phyloP scores from a whole-genome alignment of 1,140 invertebrate species.

The Dendrolimus kikuchii region DNA sequence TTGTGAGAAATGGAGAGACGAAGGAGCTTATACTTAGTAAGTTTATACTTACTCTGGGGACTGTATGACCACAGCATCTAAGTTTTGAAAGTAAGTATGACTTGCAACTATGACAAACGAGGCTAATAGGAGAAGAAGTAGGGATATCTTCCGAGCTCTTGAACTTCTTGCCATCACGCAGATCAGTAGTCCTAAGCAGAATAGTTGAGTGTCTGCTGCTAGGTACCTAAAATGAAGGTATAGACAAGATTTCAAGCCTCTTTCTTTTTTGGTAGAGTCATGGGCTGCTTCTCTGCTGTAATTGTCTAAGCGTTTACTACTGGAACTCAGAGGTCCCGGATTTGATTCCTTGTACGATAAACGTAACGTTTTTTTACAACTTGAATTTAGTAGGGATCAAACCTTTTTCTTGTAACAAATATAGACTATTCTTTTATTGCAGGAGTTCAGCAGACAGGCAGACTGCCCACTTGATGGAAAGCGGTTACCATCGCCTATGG shows the following conservation, averaged over 20 bases:
- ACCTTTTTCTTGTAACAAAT: too few relatives aligned
- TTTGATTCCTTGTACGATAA: too few relatives aligned
- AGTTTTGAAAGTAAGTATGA: conserved; percentile 46
- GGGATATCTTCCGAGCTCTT: conserved; percentile 19
- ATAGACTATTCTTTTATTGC: too few relatives aligned
- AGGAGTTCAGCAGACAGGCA: too few relatives aligned
- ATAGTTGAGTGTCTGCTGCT: conserved; percentile 43
- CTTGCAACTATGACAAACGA: conserved; percentile 33
- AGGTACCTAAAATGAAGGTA: conserved; percentile 44
- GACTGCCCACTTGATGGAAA: too few relatives aligned
- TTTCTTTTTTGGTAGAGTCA: neutral
- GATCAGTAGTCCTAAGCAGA: conserved; percentile 40
- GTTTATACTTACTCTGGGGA: conserved; percentile 48
- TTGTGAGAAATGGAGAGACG: too few relatives aligned
- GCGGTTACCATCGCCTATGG: too few relatives aligned
- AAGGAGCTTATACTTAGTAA: too few relatives aligned
- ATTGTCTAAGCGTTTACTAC: too few relatives aligned
- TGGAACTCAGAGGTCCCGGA: too few relatives aligned
- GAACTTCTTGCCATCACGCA: conserved; percentile 31
- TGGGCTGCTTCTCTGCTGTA: neutral
- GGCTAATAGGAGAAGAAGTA: conserved; percentile 24
- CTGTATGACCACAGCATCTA: conserved; percentile 45
- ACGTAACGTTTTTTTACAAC: too few relatives aligned
- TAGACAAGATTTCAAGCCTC: neutral
- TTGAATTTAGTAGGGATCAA: too few relatives aligned